phyloP scores from a whole-genome alignment of 2,797 vertebrate species.

The Fratercula arctica region DNA sequence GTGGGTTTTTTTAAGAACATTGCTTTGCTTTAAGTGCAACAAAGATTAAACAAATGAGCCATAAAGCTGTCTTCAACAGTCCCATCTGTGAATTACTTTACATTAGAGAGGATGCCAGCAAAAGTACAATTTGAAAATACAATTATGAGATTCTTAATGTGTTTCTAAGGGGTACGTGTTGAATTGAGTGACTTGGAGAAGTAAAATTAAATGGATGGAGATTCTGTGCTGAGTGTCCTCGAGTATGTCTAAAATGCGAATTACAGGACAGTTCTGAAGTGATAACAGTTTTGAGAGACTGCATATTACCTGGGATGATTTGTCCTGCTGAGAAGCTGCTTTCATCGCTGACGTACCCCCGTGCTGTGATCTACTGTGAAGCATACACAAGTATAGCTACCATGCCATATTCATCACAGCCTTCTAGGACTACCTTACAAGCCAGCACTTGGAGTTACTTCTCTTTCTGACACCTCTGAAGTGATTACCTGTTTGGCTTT shows the following conservation, averaged over 20 bases:
- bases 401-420: background rate
- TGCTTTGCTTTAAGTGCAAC: background rate
- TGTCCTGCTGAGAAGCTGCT: background rate
- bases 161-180: background rate
- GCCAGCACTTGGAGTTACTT: background rate
- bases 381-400: background rate
- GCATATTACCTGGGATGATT: background rate
- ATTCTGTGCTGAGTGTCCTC: background rate
- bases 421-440: background rate
- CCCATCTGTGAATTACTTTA: background rate
- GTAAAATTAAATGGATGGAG: background rate
- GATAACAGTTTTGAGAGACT: background rate
- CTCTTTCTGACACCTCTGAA: background rate
- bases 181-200: background rate
- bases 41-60: background rate
- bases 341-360: rapidly evolving
- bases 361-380: background rate
- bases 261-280: background rate
- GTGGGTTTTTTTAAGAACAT: background rate
- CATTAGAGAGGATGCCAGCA: background rate
- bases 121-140: background rate
- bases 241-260: background rate
- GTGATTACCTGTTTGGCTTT: background rate
- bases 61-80: background rate
- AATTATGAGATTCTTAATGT: background rate